Conservation (phyloP, 2,113 vertebrate genomes). For the Sceloporus tristichus region DNA sequence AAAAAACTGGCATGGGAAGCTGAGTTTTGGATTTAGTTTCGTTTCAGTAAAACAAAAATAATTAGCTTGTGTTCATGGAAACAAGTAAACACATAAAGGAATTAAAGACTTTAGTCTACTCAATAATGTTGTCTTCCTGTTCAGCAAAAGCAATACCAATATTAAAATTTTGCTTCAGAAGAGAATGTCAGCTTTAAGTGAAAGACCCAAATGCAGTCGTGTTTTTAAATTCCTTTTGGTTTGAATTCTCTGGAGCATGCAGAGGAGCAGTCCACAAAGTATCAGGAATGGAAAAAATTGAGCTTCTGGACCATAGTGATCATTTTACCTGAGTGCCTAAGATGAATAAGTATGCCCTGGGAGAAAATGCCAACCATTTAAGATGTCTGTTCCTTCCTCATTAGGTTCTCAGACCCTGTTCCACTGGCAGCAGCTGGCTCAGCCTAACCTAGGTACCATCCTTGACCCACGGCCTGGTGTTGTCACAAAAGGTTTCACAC, state of each 20-base stretch:
- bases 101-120: neutral
- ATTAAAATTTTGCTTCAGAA: neutral
- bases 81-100: no score
- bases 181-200: neutral
- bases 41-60: neutral
- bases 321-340: neutral
- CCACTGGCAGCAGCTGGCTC: constrained; percentile 98
- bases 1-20: neutral
- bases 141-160: neutral
- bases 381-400: constrained; percentile 15
- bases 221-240: neutral
- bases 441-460: constrained; percentile 94
- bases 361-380: constrained; percentile 3
- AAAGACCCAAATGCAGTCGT: neutral
- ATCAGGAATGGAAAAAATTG: no score
- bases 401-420: constrained; percentile 96
- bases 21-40: neutral
- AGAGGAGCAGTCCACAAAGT: no score
- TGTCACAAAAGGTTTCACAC: constrained; percentile 94
- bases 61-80: no score
- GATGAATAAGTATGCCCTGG: neutral
- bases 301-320: neutral
- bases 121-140: neutral
- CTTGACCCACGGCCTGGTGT: constrained; percentile 95
- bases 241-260: neutral